Conservation (phyloP, 2,888 invertebrate genomes). For the Argyresthia albistria region DNA sequence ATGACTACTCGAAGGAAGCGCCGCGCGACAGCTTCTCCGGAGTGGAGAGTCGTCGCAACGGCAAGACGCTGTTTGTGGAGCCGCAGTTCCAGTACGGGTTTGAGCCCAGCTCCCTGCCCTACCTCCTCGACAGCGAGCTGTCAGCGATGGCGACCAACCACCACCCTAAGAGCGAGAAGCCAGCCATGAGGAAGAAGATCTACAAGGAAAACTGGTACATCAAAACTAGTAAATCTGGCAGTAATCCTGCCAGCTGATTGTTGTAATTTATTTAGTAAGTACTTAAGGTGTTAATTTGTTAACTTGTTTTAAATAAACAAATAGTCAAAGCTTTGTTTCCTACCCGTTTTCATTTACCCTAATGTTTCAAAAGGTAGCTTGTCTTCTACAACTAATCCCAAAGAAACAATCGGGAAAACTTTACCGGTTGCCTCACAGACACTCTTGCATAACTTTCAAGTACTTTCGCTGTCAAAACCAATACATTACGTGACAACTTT, state of each 20-base stretch:
- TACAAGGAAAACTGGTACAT: slow-evolving; percentile 64
- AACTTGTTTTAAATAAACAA: neutral
- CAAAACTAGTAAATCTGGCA: slow-evolving; percentile 52
- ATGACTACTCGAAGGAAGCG: slow-evolving; percentile 36
- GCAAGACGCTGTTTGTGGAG: slow-evolving; percentile 51
- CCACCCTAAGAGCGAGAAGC: slow-evolving; percentile 50
- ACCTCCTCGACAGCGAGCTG: slow-evolving; percentile 49
- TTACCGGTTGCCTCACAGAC: neutral
- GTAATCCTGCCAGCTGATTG: slow-evolving; percentile 52
- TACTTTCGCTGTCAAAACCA: slow-evolving; percentile 32
- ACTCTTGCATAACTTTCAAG: too few species aligned
- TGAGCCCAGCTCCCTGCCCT: slow-evolving; percentile 49
- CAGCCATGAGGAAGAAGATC: slow-evolving; percentile 51
- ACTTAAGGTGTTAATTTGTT: slow-evolving; percentile 15
- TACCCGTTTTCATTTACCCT: too few species aligned
- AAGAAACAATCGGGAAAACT: neutral
- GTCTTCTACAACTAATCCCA: too few species aligned
- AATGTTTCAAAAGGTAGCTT: too few species aligned
- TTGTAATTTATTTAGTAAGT: slow-evolving; percentile 36
- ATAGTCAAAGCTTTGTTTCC: neutral
- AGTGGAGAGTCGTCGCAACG: slow-evolving; percentile 37
- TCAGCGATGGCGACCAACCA: slow-evolving; percentile 56
- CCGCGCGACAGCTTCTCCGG: slow-evolving; percentile 41
- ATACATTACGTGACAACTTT: slow-evolving; percentile 54
- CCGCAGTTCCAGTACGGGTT: slow-evolving; percentile 66